Percentiles rank a stretch among this genome's conserved stretches.
phyloP scores from a whole-genome alignment of 1,140 invertebrate species.

The Papilio helenus region DNA sequence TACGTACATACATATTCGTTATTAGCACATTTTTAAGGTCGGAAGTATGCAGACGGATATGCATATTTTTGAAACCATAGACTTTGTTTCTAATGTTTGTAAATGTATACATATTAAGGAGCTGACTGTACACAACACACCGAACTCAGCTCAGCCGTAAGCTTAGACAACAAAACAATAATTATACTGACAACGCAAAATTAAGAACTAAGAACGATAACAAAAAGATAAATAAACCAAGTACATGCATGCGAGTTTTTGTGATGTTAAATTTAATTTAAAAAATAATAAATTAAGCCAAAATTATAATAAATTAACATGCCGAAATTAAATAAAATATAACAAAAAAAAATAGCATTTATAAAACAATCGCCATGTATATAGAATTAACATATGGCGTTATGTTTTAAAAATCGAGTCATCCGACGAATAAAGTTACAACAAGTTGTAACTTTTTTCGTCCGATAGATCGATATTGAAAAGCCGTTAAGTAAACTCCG shows the following conservation, averaged over 20 bases:
- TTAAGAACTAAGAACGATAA: constrained; percentile 36
- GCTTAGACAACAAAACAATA: constrained; percentile 36
- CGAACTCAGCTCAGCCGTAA: neutral
- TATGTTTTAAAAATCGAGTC: neutral
- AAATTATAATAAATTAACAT: constrained; percentile 33
- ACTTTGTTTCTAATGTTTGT: too few relatives aligned
- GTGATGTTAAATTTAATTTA: constrained; percentile 26
- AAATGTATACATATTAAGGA: too few relatives aligned
- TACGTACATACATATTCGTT: too few relatives aligned
- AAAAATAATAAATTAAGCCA: constrained; percentile 32
- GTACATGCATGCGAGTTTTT: constrained; percentile 37
- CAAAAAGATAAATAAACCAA: constrained; percentile 32
- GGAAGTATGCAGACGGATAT: too few relatives aligned
- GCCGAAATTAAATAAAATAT: constrained; percentile 34
- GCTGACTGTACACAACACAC: neutral
- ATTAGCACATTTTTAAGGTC: too few relatives aligned
- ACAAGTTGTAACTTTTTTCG: neutral
- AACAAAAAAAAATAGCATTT: constrained; percentile 26
- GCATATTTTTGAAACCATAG: too few relatives aligned
- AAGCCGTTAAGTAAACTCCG: constrained; percentile 73
- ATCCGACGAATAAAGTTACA: neutral
- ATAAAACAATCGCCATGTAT: constrained; percentile 15
- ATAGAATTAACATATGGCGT: neutral
- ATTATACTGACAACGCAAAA: constrained; percentile 27
- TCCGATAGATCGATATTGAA: neutral